Percentiles rank a stretch among this genome's conserved stretches.
phyloP scores from a whole-genome alignment of 2,888 invertebrate species.

The Oligia latruncula region DNA sequence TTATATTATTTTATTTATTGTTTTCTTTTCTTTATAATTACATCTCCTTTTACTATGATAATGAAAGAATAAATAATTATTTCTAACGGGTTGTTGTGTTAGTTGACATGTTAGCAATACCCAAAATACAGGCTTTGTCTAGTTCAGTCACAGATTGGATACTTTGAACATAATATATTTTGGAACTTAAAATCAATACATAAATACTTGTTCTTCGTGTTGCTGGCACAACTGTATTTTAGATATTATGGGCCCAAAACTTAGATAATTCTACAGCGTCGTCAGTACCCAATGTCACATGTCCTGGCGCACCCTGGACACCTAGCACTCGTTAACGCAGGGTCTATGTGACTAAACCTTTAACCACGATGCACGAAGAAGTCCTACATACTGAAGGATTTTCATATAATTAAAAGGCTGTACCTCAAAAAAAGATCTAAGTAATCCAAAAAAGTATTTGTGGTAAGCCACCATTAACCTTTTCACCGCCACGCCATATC shows the following conservation, averaged over 20 bases:
- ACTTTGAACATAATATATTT: background rate
- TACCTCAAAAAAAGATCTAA: background rate
- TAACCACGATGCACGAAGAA: too few species aligned
- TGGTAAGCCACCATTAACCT: too few species aligned
- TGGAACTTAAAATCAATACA: background rate
- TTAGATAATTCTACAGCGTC: too few species aligned
- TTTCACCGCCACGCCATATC: too few species aligned
- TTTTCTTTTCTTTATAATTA: conserved; percentile 37
- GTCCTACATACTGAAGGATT: background rate
- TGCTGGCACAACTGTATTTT: too few species aligned
- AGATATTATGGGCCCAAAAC: too few species aligned
- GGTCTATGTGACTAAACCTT: too few species aligned
- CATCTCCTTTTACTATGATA: background rate
- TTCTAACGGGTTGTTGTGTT: background rate
- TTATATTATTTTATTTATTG: conserved; percentile 45
- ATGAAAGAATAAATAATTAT: background rate
- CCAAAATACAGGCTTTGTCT: background rate
- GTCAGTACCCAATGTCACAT: too few species aligned
- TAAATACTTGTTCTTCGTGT: too few species aligned
- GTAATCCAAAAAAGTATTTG: background rate
- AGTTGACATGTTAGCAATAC: background rate
- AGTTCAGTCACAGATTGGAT: background rate
- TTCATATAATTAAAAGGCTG: background rate
- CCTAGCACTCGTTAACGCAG: too few species aligned
- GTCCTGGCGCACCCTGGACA: too few species aligned